Evolutionary conservation across 2,888 invertebrate species (phyloP).

Genomic region (Nomada fucata): DNA sequence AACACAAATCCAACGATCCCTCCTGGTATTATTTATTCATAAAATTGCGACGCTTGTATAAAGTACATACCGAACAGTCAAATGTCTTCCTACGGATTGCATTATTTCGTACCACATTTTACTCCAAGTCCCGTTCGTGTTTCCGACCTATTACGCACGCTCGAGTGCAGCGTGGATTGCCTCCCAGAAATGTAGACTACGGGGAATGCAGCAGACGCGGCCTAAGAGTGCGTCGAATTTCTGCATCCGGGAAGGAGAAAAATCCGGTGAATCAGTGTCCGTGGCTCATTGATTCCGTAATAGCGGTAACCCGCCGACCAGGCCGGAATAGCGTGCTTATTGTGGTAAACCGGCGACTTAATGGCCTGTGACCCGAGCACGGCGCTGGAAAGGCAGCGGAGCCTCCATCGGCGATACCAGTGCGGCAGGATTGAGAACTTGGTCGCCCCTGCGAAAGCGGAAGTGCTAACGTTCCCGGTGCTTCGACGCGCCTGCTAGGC

Average conservation of each 20-base stretch:
- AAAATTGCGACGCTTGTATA: too few species aligned
- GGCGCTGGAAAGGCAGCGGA: constrained; percentile 24
- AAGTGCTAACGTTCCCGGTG: constrained; percentile 79
- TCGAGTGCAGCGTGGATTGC: neutral
- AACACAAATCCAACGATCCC: too few species aligned
- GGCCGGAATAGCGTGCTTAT: constrained; percentile 78
- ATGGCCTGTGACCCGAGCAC: constrained; percentile 80
- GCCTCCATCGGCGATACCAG: constrained; percentile 37
- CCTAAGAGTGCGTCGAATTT: constrained; percentile 57
- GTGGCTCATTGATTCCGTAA: constrained; percentile 83
- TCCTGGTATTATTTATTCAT: too few species aligned
- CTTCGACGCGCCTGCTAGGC: constrained; percentile 80
- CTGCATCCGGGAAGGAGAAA: constrained; percentile 76
- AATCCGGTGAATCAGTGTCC: constrained; percentile 77
- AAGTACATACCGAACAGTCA: too few species aligned
- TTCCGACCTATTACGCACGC: too few species aligned
- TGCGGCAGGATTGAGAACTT: constrained; percentile 71
- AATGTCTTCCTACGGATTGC: too few species aligned
- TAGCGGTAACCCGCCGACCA: constrained; percentile 83
- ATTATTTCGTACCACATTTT: too few species aligned
- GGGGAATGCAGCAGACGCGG: constrained; percentile 5
- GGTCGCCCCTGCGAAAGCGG: constrained; percentile 78
- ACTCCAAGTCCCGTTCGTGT: too few species aligned
- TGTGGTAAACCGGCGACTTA: constrained; percentile 79
- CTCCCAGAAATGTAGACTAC: too few species aligned